Evolutionary conservation across 92 coral and sea anemone species (phyloP).

Genomic region (Paramuricea clavata): DNA sequence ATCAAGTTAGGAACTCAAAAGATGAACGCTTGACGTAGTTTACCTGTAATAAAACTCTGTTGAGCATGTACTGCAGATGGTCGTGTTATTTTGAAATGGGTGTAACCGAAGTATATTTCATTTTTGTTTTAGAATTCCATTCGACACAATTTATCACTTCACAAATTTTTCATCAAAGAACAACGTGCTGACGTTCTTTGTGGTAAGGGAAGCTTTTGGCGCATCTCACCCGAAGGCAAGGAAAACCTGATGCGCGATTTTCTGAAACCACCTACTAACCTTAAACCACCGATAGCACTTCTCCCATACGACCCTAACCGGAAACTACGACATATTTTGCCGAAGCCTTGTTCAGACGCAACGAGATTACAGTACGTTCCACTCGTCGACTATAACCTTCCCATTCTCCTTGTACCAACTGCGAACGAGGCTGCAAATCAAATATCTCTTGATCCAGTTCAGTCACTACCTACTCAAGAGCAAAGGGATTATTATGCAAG

Average conservation of each 20-base stretch:
- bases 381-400: slow-evolving; percentile 39
- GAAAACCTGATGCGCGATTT: slow-evolving; percentile 90
- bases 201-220: slow-evolving; percentile 98
- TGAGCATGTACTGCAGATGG: no score
- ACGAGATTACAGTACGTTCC: slow-evolving; percentile 11
- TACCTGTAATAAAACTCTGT: no score
- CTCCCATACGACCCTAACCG: slow-evolving; percentile 58
- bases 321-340: slow-evolving; percentile 87
- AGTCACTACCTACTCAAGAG: slow-evolving; percentile 12
- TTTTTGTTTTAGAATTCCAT: slow-evolving; percentile 87
- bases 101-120: no score
- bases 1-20: no score
- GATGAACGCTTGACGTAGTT: no score
- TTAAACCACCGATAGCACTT: slow-evolving; percentile 61
- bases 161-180: slow-evolving; percentile 93
- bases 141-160: slow-evolving; percentile 95
- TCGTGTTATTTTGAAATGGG: no score
- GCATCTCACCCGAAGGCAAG: slow-evolving; percentile 96
- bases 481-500: not conserved
- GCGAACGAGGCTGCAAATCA: not conserved
- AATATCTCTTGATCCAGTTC: slow-evolving; percentile 46
- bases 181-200: slow-evolving; percentile 84
- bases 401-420: slow-evolving; percentile 54
- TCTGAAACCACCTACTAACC: slow-evolving; percentile 78
- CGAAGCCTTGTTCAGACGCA: slow-evolving; percentile 77